Conservation (phyloP, 2,113 vertebrate genomes). For the Nycticryphes semicollaris region DNA sequence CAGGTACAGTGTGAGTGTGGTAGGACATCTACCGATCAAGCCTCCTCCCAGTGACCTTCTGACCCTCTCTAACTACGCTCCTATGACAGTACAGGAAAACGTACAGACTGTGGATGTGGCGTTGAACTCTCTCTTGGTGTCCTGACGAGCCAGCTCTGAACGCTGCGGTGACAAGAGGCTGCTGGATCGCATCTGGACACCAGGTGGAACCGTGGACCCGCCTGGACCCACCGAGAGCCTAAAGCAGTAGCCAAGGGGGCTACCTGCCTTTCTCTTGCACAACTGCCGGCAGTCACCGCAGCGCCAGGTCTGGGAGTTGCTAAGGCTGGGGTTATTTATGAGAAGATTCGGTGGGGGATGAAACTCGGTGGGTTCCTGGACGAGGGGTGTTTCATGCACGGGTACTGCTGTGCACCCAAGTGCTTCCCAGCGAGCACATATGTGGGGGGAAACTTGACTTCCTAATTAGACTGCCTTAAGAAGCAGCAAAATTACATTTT, state of each 20-base stretch:
- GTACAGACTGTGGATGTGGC: accelerated
- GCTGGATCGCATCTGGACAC: accelerated
- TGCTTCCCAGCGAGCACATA: background rate
- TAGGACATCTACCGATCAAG: no score
- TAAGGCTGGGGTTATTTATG: background rate
- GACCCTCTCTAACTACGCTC: no score
- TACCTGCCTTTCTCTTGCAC: accelerated
- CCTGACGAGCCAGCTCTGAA: accelerated
- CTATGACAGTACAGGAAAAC: no score
- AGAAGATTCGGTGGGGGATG: no score
- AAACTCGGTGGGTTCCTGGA: background rate
- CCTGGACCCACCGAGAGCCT: no score
- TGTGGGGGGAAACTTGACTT: accelerated
- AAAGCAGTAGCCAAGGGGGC: accelerated
- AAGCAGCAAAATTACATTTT: accelerated
- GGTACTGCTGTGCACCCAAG: accelerated
- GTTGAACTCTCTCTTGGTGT: accelerated
- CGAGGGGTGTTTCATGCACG: background rate
- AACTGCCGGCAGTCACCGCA: background rate
- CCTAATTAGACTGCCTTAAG: background rate
- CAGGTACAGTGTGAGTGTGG: accelerated
- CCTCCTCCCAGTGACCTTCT: background rate
- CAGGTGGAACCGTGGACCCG: background rate
- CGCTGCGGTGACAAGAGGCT: accelerated
- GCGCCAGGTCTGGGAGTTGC: accelerated